phyloP scores from a whole-genome alignment of 1,140 invertebrate species.

The Cydia amplana region DNA sequence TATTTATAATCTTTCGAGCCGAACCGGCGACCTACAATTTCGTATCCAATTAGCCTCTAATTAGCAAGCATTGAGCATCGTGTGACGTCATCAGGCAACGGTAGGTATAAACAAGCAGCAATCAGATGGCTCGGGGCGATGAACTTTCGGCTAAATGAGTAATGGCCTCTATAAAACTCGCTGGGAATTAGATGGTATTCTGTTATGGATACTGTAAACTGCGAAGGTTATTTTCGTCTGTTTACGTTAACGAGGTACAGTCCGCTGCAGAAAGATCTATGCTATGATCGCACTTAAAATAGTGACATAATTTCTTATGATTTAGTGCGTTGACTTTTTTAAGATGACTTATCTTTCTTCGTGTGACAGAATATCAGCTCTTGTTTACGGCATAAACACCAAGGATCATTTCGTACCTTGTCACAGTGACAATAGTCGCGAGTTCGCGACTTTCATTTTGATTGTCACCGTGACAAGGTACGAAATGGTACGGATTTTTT shows the following conservation, averaged over 20 bases:
- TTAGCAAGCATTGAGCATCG: constrained; percentile 6
- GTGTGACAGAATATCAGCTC: too few relatives aligned
- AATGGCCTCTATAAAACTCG: constrained; percentile 4
- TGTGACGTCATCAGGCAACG: constrained; percentile 7
- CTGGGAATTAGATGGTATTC: not conserved
- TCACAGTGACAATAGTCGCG: too few relatives aligned
- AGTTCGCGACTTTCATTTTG: too few relatives aligned
- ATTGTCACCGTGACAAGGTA: too few relatives aligned
- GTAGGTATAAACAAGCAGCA: constrained; percentile 10
- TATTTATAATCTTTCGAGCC: not conserved
- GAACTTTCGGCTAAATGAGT: constrained; percentile 12
- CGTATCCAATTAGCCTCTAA: constrained; percentile 5
- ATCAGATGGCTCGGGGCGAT: constrained; percentile 8
- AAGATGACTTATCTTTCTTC: too few relatives aligned
- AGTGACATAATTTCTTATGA: not conserved
- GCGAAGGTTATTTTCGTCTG: not conserved
- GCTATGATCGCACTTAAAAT: not conserved
- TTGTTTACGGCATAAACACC: too few relatives aligned
- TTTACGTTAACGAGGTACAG: constrained; percentile 9
- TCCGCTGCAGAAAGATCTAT: not conserved
- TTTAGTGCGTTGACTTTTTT: too few relatives aligned
- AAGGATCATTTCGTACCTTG: too few relatives aligned
- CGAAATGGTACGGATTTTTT: too few relatives aligned
- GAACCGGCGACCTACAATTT: constrained; percentile 5
- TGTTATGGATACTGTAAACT: not conserved